Evolutionary conservation across 92 coral and sea anemone species (phyloP), one percentile per base, ranked within the genome.

Genomic region (Palythoa grandis): DNA sequence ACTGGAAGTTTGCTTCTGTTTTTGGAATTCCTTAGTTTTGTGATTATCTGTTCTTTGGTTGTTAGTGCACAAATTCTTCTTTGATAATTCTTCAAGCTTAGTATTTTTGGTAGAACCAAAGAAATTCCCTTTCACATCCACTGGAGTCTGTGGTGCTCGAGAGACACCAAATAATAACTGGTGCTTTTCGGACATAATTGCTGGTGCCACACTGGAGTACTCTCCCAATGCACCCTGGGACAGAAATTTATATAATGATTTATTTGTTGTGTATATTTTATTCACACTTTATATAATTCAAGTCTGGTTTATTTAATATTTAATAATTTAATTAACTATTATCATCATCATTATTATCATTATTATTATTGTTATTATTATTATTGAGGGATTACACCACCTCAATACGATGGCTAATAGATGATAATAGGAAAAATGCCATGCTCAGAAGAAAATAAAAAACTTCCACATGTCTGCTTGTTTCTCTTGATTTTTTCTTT

Each of bases 81-180:
- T 78, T 12, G 23, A 17, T 54, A 50, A 52, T 14, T 75, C 83
- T 19, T 61, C 72, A 38, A 38, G 57, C 2, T 65, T 53, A 47
- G 17, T 65, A 1, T 1, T 68, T 16, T 80, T 47, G 58, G 16
- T 11, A 13, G 85, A 66, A 12, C 85, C 85, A 80, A 80, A 80
- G 85, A 80, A 80, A 50, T 22, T 85, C 39, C 84, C 87, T 20
- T 86, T 85, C 7, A 86, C 90, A 37, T 94, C 95, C 16, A 92
- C 95, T 29, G 98, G 98, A 37, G 98, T 94, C 60, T 90, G 98
- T 7, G 98, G 98, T 14, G 91, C 89, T 37, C 92, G 87, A 25
- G 88, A 76, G 52, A 94, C 92, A 22, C 98, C 98, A 16, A 90
- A 78, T 52, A 94, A 86, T 14, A 90, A 89, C 40, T 91, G 87